Base-by-base conservation (phyloP, 37 sponge, comb jelly and placozoan species). In the Halichondria panicea region DNA sequence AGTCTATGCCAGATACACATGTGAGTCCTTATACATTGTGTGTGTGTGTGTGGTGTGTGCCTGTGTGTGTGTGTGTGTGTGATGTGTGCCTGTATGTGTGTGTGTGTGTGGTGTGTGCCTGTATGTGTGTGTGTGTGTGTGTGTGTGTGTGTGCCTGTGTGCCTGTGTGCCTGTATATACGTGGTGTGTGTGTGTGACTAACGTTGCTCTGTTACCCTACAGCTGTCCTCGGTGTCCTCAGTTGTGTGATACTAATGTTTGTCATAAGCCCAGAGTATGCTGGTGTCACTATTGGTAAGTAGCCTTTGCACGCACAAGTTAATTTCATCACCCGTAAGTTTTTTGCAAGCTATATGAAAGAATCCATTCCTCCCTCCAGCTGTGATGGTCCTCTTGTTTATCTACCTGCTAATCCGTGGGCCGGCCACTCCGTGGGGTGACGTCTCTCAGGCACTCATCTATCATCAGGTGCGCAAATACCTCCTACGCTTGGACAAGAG, bases 401-500 rank as follows among this genome's bases (percentile, higher is more conserved):
- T 95, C 35, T 81, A 90, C 62, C 72, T 99, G 45, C 66, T 91
- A 58, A 72, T 95, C 76, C 61, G 92, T 37, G 85, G 86, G 9
- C 96, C 99, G 1, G 87, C 92, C 40, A 93, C 94, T 1, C 84
- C 91, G 12, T 99, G 99, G 99, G 99, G 99, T 25, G 96, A 99
- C 43, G 92, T 99, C 36, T 93, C 96, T 13, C 99, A 99, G 71
- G 99, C 94, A 12, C 89, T 99, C 79, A 99, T 99, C 80, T 99
- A 87, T 78, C 93, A 99, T 69, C 99, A 99, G 89, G 99, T 99
- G 5, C 76, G 99, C 36, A 99, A 99, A 86, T 99, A 84, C 72
- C 86, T 99, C 42, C 90, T 99, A 38, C 81, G 94, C 35, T 80
- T 99, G 63, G 99, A 99, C 46, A 82, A 93, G 40, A 76, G 94